Conservation (phyloP, 92 coral and sea anemone species). For the Ricordea florida region DNA sequence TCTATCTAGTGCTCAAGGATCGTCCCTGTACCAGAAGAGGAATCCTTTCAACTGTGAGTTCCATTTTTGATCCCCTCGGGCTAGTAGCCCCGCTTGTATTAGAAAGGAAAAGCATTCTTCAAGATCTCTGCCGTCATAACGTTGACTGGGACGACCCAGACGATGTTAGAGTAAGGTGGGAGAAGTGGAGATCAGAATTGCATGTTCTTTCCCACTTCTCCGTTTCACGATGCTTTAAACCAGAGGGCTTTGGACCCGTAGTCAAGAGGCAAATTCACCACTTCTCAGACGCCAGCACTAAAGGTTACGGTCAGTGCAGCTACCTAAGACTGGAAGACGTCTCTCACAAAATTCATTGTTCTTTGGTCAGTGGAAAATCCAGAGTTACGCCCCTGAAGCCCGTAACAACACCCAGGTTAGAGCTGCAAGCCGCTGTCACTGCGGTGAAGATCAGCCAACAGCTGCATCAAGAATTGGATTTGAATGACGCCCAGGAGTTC, state of each 20-base stretch:
- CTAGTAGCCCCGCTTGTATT: constrained; percentile 29
- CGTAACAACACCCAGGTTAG: constrained; percentile 49
- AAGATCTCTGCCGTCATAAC: constrained; percentile 10
- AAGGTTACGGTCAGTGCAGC: constrained; percentile 62
- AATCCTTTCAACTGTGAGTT: constrained; percentile 12
- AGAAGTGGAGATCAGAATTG: constrained; percentile 9
- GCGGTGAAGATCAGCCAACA: constrained; percentile 36
- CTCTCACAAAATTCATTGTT: constrained; percentile 29
- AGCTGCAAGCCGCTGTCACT: constrained; percentile 41
- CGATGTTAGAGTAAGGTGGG: constrained; percentile 27
- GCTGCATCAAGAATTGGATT: constrained; percentile 22
- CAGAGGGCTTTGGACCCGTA: constrained; percentile 8
- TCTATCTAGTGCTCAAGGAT: background rate
- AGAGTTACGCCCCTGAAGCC: constrained; percentile 54
- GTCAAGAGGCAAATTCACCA: constrained; percentile 15
- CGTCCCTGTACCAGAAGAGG: constrained; percentile 21
- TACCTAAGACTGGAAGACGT: constrained; percentile 19
- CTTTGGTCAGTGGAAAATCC: constrained; percentile 48
- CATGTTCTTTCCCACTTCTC: background rate
- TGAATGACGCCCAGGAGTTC: background rate
- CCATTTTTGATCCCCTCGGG: constrained; percentile 40
- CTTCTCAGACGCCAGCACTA: constrained; percentile 39
- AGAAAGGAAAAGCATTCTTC: constrained; percentile 1
- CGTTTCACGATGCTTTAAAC: constrained; percentile 18
- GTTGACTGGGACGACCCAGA: constrained; percentile 14